Evolutionary conservation across 2,888 invertebrate genomes (phyloP).

Genomic region (Euzetes globulus): DNA sequence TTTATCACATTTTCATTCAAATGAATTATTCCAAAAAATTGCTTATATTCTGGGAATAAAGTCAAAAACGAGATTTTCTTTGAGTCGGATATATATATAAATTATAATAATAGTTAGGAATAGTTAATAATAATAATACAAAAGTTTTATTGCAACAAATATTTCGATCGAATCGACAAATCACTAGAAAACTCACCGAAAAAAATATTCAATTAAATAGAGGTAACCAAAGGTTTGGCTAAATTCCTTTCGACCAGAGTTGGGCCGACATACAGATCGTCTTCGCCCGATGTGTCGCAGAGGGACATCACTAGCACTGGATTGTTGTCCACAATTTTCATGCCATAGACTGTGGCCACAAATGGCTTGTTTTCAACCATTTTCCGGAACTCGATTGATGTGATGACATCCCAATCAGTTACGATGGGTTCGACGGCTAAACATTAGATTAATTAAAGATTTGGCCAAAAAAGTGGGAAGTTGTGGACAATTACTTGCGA

Average conservation of each 20-base stretch:
- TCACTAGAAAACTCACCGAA: too few species aligned
- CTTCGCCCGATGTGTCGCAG: conserved; percentile 12
- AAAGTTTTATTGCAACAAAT: too few species aligned
- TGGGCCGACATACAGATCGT: background rate
- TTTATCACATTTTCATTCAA: too few species aligned
- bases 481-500: background rate
- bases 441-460: background rate
- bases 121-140: too few species aligned
- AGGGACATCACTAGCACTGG: background rate
- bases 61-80: too few species aligned
- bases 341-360: background rate
- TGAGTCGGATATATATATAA: too few species aligned
- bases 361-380: conserved; percentile 18
- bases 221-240: background rate
- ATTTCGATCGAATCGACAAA: too few species aligned
- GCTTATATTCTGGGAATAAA: too few species aligned
- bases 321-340: background rate
- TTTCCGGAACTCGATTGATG: conserved; percentile 2
- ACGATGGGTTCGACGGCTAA: conserved; percentile 4
- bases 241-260: background rate
- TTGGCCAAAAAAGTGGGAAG: background rate
- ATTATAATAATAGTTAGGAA: too few species aligned
- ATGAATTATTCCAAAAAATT: too few species aligned
- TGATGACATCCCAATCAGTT: conserved; percentile 17
- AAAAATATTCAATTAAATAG: too few species aligned